Conservation (phyloP, 2,113 vertebrate species). For the Myrmophylax atrothorax region DNA sequence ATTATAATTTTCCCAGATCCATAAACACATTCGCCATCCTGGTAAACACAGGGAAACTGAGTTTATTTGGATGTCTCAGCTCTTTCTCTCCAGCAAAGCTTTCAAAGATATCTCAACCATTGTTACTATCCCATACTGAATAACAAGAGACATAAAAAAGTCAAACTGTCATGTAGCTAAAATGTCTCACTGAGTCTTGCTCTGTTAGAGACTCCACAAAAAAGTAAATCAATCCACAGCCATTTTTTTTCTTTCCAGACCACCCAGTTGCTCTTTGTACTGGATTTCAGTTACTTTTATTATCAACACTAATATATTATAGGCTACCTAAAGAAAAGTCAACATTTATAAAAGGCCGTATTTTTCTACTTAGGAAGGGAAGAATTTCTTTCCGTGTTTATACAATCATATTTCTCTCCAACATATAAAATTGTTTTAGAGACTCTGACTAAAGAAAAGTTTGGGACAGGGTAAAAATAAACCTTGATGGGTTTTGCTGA, state of each 20-base stretch:
- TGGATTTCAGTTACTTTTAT: slow-evolving; percentile 13
- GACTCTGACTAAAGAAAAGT: slow-evolving; percentile 18
- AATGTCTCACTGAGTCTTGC: neutral
- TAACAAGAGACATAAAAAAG: neutral
- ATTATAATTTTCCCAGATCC: neutral
- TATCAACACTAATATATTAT: slow-evolving; percentile 27
- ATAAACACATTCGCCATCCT: neutral
- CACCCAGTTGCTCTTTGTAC: slow-evolving; percentile 18
- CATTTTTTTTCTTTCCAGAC: slow-evolving; percentile 9
- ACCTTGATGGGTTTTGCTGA: neutral
- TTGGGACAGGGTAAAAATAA: slow-evolving; percentile 26
- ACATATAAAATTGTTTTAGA: neutral
- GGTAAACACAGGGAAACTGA: neutral
- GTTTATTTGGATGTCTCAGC: neutral
- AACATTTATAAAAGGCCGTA: slow-evolving; percentile 16
- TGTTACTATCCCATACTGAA: neutral
- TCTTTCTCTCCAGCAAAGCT: neutral
- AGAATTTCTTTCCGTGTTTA: slow-evolving; percentile 4
- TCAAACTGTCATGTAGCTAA: neutral
- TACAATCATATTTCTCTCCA: slow-evolving; percentile 17
- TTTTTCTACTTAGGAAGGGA: neutral
- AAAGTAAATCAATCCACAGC: neutral
- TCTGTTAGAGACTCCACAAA: neutral
- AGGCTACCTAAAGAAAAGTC: slow-evolving; percentile 35
- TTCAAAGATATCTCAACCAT: neutral